Base-by-base conservation (phyloP, 2,888 invertebrate genomes). In the Coronaproctus castanopsis region DNA sequence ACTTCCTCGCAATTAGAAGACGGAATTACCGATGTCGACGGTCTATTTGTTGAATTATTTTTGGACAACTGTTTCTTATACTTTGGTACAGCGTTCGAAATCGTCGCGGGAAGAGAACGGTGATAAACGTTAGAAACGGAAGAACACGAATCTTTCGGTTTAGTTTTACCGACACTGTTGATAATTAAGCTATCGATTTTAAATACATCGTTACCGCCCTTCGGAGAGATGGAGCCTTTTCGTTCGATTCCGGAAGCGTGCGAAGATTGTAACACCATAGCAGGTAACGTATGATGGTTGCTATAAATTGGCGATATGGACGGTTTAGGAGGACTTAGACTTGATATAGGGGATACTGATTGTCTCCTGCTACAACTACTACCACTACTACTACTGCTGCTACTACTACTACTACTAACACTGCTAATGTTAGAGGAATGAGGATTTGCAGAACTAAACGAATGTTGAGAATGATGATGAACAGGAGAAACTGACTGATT, bases 331-430 rank as follows among this genome's bases (percentile, higher is more conserved):
- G n/a, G n/a, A n/a, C n/a, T n/a, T n/a, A n/a, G n/a, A n/a, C n/a
- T n/a, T n/a, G n/a, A n/a, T n/a, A n/a, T n/a, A n/a, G n/a, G 24
- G 19, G 57, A 51, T 14, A 22, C 55, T 14, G 14, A 61, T 54
- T 53, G 53, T 20, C 50, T 22, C 1, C 50, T 19, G 36, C 48
- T 20, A 61, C 20, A 22, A 61, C 21, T 36, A 63, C 65, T 68
- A 65, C 69, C 69, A 59, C 63, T 61, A 65, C 58, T 52, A 23
- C 57, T 14, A 52, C 54, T 18, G 19, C 10, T 22, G 52, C 21
- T 52, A 10, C 14, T 22, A 24, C 10, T 24, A 55, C 24, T 24
- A 24, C 19, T 19, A n/a, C 10, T 24, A 14, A 2, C 21, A 21
- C 23, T 22, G n/a, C 19, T 14, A 19, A 19, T 55, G 18, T 19